Base-by-base conservation (phyloP, 2,888 invertebrate genomes). In the Meta bourneti region DNA sequence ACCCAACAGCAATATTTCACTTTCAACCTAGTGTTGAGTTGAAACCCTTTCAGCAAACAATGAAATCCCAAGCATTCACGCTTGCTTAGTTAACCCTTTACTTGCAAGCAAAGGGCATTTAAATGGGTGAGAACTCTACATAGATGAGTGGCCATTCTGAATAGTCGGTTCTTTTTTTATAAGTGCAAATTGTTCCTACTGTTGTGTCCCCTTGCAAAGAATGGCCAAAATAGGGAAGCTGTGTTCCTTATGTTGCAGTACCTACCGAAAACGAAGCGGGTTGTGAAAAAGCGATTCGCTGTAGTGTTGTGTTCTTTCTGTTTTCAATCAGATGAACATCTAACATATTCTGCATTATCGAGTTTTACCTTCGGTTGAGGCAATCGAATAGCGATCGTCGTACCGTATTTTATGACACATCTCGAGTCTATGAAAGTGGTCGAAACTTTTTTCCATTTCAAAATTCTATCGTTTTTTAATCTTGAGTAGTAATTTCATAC, bases 51-150 rank as follows among this genome's bases (percentile, higher is more conserved):
- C 51, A 78, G 19, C 52, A 52, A 48, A 52, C 78, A 52, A 78
- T 78, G 51, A 75, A 34, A 75, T 75, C 75, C 49, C 19, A 1
- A 13, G 34, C 34, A 34, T 69, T 34, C 80, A 81, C 11, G 80
- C 80, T 11, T 81, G 69, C 80, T n/a, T 52, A 49, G 75, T 48
- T 34, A 20, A 48, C 48, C 75, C 78, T n/a, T 52, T 19, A 78
- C 61, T 16, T 52, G 78, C 75, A 75, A 78, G 78, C 52, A 51
- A 16, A 34, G 48, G 51, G 19, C 78, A 78, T 78, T 52, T 78
- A 78, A 78, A 78, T 78, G 52, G 78, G 78, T 78, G 78, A 16
- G 78, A 81, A 69, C 69, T 20, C 80, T 13, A 20, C 69, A 81
- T 61, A 81, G 80, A 69, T 69, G 80, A 81, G 69, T 69, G 69